These are phyloP conservation scores for Pelobates cultripes DNA, from an alignment of 2,797 vertebrate species.

Conservation along the genomic window DNA sequence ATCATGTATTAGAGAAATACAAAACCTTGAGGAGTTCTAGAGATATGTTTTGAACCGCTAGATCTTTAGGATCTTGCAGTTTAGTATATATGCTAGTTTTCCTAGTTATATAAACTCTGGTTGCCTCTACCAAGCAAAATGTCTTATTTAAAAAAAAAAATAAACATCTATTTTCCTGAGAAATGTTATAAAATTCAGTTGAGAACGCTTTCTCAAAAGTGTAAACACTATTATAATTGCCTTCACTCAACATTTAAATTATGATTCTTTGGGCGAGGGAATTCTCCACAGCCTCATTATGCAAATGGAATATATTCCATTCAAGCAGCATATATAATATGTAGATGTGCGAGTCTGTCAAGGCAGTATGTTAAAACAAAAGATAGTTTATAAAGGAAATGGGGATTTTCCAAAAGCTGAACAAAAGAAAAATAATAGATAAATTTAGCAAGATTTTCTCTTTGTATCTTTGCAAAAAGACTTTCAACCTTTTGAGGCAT, in stretches of 20 bases:
- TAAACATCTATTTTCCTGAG: neutral
- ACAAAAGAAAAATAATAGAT: conserved; percentile 43
- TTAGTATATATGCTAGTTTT: too few relatives aligned
- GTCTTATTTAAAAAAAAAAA: neutral
- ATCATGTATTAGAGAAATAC: too few relatives aligned
- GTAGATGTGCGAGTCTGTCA: conserved; percentile 51
- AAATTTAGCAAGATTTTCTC: conserved; percentile 46
- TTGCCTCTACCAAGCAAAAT: too few relatives aligned
- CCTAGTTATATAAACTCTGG: too few relatives aligned
- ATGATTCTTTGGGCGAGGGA: conserved; percentile 46
- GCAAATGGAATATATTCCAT: conserved; percentile 60
- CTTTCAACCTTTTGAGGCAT: conserved; percentile 28
- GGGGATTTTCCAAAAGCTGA: conserved; percentile 51
- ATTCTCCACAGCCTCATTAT: conserved; percentile 61
- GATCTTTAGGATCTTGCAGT: too few relatives aligned
- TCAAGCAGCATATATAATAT: conserved; percentile 54
- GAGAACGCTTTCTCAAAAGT: conserved; percentile 53
- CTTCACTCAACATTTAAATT: conserved; percentile 45
- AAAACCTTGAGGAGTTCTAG: too few relatives aligned
- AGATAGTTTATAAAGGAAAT: conserved; percentile 63
- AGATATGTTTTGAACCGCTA: too few relatives aligned
- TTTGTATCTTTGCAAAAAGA: conserved; percentile 36
- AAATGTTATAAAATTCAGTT: conserved; percentile 54
- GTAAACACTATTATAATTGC: conserved; percentile 60
- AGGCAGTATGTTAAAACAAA: conserved; percentile 62